These are phyloP conservation scores for Sclerurus mexicanus DNA, from an alignment of 2,113 vertebrate species.

Conservation along the genomic window DNA sequence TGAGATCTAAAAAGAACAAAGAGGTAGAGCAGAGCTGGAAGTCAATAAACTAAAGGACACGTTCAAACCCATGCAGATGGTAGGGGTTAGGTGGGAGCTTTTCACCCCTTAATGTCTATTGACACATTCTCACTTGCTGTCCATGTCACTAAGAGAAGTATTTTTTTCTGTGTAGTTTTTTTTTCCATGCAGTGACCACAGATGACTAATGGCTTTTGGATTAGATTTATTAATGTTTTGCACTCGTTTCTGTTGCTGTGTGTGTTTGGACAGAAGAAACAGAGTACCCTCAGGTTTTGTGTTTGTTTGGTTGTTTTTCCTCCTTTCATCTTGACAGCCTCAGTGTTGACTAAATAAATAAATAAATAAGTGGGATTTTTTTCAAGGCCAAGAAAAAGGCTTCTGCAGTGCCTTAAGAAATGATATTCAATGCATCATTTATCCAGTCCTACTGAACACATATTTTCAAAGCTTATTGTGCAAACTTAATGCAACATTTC, in stretches of 20 bases:
- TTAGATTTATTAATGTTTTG: not conserved
- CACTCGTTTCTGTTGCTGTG: not conserved
- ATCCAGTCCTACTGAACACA: not conserved
- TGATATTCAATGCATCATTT: not conserved
- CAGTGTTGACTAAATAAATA: not conserved
- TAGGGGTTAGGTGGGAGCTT: not conserved
- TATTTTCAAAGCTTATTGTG: not conserved
- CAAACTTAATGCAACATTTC: not conserved
- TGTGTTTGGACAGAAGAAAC: not conserved
- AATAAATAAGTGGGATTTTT: too few relatives aligned
- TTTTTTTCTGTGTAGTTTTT: not conserved
- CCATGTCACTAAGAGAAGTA: not conserved
- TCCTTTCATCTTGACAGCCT: not conserved
- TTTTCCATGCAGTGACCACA: not conserved
- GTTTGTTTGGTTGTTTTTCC: not conserved
- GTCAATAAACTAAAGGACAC: not conserved
- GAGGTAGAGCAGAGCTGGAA: fast-evolving
- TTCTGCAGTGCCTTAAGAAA: not conserved
- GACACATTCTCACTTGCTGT: not conserved
- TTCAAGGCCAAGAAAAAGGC: not conserved
- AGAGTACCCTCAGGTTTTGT: not conserved
- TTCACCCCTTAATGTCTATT: not conserved
- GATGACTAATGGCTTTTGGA: not conserved
- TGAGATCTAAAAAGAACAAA: not conserved
- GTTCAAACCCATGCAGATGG: not conserved